Evolutionary conservation across 2,797 vertebrate genomes (phyloP).

Genomic region (Silurus aristotelis): DNA sequence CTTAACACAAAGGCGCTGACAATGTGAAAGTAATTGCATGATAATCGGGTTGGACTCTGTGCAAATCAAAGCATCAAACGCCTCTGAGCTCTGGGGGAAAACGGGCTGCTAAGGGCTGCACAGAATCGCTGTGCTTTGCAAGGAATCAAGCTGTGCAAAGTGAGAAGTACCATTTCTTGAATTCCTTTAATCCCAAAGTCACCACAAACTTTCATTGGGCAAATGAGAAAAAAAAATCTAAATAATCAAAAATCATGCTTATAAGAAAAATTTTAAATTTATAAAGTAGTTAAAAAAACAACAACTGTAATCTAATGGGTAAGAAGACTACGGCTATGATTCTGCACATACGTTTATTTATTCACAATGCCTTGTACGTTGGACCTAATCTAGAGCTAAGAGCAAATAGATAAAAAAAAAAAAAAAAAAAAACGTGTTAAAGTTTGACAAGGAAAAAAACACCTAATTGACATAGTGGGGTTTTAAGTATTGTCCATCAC

Average conservation of each 20-base stretch:
- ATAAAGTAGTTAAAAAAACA: not conserved
- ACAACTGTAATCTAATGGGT: not conserved
- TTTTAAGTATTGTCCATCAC: too few species aligned
- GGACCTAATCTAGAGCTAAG: not conserved
- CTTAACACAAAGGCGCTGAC: slow-evolving; percentile 30
- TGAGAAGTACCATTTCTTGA: slow-evolving; percentile 20
- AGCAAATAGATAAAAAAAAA: not conserved
- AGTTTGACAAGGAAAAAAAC: not conserved
- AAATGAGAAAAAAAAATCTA: not conserved
- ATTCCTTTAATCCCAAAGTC: slow-evolving; percentile 24
- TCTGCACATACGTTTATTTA: not conserved
- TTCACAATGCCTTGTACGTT: not conserved
- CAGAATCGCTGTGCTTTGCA: slow-evolving; percentile 18
- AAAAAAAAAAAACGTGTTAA: not conserved
- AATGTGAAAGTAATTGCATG: slow-evolving; percentile 52
- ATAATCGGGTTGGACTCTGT: slow-evolving; percentile 48
- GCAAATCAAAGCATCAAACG: slow-evolving; percentile 37
- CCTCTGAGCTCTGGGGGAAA: slow-evolving; percentile 1
- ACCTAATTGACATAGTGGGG: not conserved
- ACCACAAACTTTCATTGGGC: not conserved
- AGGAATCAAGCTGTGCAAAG: slow-evolving; percentile 21
- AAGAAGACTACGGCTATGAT: not conserved
- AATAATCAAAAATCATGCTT: not conserved
- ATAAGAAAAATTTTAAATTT: not conserved
- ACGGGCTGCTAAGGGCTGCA: not conserved